Evolutionary conservation across 1,140 invertebrate genomes (phyloP).

Genomic region (Sitophilus oryzae): DNA sequence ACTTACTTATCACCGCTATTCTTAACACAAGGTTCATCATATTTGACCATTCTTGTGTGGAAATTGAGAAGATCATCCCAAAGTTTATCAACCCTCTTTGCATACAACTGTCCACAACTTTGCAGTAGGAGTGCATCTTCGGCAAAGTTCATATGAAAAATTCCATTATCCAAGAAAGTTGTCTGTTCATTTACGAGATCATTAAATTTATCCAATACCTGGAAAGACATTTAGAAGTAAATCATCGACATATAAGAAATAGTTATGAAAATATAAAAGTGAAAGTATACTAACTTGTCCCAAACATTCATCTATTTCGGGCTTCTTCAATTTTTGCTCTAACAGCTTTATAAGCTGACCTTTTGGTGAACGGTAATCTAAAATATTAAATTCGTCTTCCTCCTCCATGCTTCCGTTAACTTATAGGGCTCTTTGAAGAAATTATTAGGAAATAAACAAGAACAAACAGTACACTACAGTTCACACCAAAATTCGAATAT

Average conservation of each 20-base stretch:
- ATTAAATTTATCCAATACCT: slow-evolving; percentile 35
- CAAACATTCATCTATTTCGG: slow-evolving; percentile 33
- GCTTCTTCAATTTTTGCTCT: slow-evolving; percentile 33
- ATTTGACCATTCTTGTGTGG: slow-evolving; percentile 24
- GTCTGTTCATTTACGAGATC: slow-evolving; percentile 25
- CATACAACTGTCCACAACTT: slow-evolving; percentile 32
- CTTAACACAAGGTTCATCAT: slow-evolving; percentile 19
- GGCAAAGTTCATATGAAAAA: slow-evolving; percentile 39
- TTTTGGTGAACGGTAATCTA: slow-evolving; percentile 20
- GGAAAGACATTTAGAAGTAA: slow-evolving; percentile 4
- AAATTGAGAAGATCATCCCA: slow-evolving; percentile 33
- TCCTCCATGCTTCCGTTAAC: slow-evolving; percentile 24
- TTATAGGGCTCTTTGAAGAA: no score
- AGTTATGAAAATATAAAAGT: neutral
- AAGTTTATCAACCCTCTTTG: slow-evolving; percentile 39
- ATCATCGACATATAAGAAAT: neutral
- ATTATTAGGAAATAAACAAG: no score
- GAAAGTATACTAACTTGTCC: slow-evolving; percentile 25
- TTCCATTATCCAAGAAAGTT: slow-evolving; percentile 34
- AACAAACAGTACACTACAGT: no score
- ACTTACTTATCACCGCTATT: slow-evolving; percentile 16
- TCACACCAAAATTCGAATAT: no score
- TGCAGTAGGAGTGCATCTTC: slow-evolving; percentile 39
- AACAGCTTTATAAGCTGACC: slow-evolving; percentile 28
- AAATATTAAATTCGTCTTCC: slow-evolving; percentile 14